Percentiles rank a stretch among this genome's conserved stretches.
Evolutionary conservation across 2,113 vertebrate species (phyloP).

Genomic region (Myrmecobius fasciatus): DNA sequence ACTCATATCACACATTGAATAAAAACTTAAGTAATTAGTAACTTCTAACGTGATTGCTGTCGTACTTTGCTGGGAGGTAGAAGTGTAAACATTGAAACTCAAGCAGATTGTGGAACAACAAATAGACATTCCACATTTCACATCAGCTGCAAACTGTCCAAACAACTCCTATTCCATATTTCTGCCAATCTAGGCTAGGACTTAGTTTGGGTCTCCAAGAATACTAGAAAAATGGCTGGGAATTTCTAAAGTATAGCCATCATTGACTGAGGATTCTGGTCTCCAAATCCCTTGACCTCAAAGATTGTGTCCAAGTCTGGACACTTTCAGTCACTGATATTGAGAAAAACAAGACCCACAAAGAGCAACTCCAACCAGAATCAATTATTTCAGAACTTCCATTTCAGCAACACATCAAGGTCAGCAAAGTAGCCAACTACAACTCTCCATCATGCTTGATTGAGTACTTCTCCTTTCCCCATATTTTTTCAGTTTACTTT

Average conservation of each 20-base stretch:
- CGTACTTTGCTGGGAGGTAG: neutral
- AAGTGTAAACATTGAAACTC: neutral
- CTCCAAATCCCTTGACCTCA: neutral
- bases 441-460: neutral
- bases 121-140: neutral
- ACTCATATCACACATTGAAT: neutral
- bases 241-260: neutral
- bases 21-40: neutral
- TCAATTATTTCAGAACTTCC: neutral
- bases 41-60: neutral
- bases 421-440: neutral
- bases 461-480: neutral
- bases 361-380: neutral
- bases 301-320: neutral
- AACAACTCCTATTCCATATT: too few species aligned
- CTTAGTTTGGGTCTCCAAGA: neutral
- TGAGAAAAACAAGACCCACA: neutral
- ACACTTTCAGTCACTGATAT: neutral
- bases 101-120: neutral
- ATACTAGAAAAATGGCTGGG: neutral
- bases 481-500: neutral
- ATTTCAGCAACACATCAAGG: neutral
- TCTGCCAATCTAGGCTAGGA: neutral
- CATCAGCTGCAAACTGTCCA: neutral
- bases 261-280: neutral